Base-by-base conservation (phyloP, 2,888 invertebrate species). In the Myopa tessellatipennis region DNA sequence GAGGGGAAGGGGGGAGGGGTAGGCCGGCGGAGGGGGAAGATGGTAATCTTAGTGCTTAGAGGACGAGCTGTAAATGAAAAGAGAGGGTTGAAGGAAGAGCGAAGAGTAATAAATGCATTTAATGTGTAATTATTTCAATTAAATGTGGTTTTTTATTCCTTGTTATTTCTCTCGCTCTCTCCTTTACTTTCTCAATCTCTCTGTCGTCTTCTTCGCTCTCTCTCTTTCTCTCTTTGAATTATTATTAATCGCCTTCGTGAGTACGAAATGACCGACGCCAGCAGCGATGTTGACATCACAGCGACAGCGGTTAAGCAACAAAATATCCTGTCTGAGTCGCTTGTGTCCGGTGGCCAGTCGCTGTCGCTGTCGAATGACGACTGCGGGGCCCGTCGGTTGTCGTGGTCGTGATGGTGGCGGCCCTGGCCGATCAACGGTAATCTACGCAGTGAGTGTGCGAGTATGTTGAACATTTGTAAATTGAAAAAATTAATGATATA, bases 81-180 rank as follows among this genome's bases (percentile, higher is more conserved):
- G 61, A 10, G 10, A 34, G 65, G 8, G 8, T 10, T 6, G 65
- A 34, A 65, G 65, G 55, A n/a, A 65, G 65, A 65, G 65, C 65
- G 36, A 26, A 14, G 36, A 65, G 83, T 86, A 87, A 86, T 87
- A 86, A 87, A 85, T 86, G 84, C 87, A 85, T 82, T 85, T 86
- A 87, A 87, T 87, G 83, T 86, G 83, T 86, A 87, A 87, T 87
- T 87, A 87, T 87, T 87, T 86, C 86, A 86, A 87, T 87, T 87
- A 86, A 86, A 83, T 81, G 78, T 80, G 82, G 81, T 81, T 73
- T 79, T 63, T 67, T 70, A 18, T 34, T 76, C 50, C 18, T 76
- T 77, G 16, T n/a, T 71, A 67, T 76, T 61, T 36, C 61, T 75
- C 63, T 40, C 65, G 14, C 36, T 16, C 61, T 55, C 55, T 7